phyloP scores from a whole-genome alignment of 2,888 invertebrate genomes.

The Reticulitermes lucifugus region DNA sequence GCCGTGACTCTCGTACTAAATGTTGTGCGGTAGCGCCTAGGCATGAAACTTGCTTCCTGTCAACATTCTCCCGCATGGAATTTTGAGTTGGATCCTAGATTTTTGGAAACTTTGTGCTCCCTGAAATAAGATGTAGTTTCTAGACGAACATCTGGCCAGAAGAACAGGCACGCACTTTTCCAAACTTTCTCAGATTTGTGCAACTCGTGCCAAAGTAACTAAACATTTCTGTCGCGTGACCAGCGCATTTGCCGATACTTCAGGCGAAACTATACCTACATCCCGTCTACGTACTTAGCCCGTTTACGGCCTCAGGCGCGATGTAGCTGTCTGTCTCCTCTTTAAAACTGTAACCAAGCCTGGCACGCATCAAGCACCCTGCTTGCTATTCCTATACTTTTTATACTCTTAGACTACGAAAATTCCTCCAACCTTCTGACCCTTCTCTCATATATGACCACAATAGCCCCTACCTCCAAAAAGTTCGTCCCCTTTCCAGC shows the following conservation, averaged over 20 bases:
- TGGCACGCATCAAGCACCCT: conserved; percentile 29
- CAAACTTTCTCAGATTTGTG: neutral
- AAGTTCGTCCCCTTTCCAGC: neutral
- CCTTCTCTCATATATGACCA: conserved; percentile 10
- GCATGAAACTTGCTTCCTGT: too few relatives aligned
- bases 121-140: too few relatives aligned
- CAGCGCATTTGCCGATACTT: neutral
- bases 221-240: too few relatives aligned
- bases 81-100: too few relatives aligned
- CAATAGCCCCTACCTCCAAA: conserved; percentile 12
- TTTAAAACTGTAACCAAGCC: neutral
- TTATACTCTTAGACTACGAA: neutral
- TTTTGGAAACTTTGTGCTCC: too few relatives aligned
- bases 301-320: neutral
- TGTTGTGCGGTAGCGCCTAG: too few relatives aligned
- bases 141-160: too few relatives aligned
- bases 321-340: neutral
- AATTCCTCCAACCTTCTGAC: conserved; percentile 18
- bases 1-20: too few relatives aligned
- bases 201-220: too few relatives aligned
- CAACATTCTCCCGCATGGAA: too few relatives aligned
- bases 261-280: neutral
- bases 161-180: neutral
- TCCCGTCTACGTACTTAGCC: neutral
- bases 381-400: conserved; percentile 19